phyloP scores from a whole-genome alignment of 1,140 invertebrate genomes.

The Bombus pyrosoma region DNA sequence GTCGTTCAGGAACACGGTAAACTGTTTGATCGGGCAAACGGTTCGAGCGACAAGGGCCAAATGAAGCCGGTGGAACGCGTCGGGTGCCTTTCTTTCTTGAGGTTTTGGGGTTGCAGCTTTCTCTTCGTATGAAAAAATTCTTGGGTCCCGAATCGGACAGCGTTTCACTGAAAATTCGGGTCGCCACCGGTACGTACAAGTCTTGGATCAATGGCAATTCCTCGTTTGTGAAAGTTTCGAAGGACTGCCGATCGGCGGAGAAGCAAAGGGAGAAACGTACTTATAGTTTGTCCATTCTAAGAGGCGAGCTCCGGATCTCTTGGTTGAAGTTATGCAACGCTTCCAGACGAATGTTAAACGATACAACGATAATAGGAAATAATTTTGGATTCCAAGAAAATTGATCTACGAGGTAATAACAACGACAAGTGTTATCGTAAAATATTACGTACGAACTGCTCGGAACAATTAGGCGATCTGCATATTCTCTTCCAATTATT shows the following conservation, averaged over 20 bases:
- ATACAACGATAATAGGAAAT: not conserved
- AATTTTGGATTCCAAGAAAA: not conserved
- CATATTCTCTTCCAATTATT: no score
- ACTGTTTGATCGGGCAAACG: conserved; percentile 7
- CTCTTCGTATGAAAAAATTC: conserved; percentile 60
- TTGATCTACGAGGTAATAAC: not conserved
- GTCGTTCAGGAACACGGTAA: not conserved
- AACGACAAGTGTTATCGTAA: not conserved
- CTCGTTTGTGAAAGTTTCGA: conserved; percentile 26
- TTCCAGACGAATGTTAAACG: no score
- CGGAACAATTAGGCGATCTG: not conserved
- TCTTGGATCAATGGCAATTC: not conserved
- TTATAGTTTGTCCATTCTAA: not conserved
- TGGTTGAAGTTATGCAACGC: not conserved
- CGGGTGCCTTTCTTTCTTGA: not conserved
- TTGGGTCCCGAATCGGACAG: not conserved
- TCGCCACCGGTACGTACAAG: not conserved
- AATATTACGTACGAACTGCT: no score
- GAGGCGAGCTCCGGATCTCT: not conserved
- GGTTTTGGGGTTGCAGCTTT: conserved; percentile 49
- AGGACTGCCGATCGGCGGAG: no score
- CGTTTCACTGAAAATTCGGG: conserved; percentile 45
- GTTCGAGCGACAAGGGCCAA: conserved; percentile 27
- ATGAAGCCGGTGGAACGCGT: conserved; percentile 14
- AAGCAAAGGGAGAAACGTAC: no score